Evolutionary conservation across 2,113 vertebrate genomes (phyloP).

Genomic region (Cromileptes altivelis): DNA sequence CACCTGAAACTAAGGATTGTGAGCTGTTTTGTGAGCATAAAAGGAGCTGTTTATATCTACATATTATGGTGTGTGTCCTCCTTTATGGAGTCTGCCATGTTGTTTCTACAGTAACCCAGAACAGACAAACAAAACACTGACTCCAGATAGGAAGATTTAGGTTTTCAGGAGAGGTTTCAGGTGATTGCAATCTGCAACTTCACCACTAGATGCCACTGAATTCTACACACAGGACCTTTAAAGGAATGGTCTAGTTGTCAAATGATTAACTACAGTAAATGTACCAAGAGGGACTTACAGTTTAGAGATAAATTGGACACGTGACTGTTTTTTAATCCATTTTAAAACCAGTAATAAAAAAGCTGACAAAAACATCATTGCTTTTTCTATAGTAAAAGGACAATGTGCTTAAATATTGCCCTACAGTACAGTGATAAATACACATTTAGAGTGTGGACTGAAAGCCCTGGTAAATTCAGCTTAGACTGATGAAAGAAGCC

Average conservation of each 20-base stretch:
- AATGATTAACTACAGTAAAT: background rate
- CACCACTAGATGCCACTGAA: too few species aligned
- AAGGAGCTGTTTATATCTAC: too few species aligned
- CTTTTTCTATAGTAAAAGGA: background rate
- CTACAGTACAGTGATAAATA: background rate
- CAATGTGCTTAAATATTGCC: background rate
- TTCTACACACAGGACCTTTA: too few species aligned
- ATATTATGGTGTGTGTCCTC: too few species aligned
- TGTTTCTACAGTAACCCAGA: too few species aligned
- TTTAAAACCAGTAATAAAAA: background rate
- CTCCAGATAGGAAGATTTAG: too few species aligned
- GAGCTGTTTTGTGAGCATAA: too few species aligned
- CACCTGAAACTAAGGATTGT: too few species aligned
- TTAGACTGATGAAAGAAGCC: constrained; percentile 22
- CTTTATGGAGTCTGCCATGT: too few species aligned
- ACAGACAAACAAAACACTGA: too few species aligned
- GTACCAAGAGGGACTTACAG: background rate
- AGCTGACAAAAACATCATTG: background rate
- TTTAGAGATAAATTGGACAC: background rate
- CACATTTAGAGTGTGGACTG: background rate
- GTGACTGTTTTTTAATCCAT: background rate
- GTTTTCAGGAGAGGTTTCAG: too few species aligned
- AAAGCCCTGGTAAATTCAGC: background rate
- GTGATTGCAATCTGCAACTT: too few species aligned
- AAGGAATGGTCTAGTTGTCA: background rate